These are phyloP conservation scores for Fabriciana adippe DNA, from an alignment of 2,888 invertebrate species.

Conservation along the genomic window DNA sequence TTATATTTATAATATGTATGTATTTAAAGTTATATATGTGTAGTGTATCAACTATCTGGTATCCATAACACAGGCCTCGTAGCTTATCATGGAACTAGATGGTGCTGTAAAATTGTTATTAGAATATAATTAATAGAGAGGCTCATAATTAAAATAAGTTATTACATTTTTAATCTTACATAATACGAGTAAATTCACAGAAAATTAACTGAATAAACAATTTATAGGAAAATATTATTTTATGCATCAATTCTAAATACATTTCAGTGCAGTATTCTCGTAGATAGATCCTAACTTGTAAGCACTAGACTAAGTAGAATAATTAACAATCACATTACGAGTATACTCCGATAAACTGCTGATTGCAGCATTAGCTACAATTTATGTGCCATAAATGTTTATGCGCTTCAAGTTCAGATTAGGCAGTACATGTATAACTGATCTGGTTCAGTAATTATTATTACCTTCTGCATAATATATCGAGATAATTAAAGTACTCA, in stretches of 20 bases:
- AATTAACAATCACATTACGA: constrained; percentile 34
- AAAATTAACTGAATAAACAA: no score
- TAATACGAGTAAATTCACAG: no score
- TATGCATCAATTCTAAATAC: neutral
- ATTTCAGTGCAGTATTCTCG: neutral
- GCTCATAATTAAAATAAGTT: no score
- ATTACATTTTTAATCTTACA: no score
- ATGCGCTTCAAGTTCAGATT: constrained; percentile 36
- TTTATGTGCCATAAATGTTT: constrained; percentile 40
- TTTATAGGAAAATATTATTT: neutral
- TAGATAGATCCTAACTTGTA: neutral
- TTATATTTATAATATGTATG: no score
- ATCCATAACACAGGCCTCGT: no score
- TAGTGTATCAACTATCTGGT: no score
- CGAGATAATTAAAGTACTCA: neutral
- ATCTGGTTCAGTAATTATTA: constrained; percentile 23
- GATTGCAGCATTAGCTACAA: constrained; percentile 36
- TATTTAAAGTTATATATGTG: no score
- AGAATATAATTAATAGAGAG: no score
- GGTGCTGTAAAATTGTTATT: no score
- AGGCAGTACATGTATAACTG: constrained; percentile 21
- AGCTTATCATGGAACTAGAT: no score
- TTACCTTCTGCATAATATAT: constrained; percentile 15
- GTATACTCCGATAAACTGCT: constrained; percentile 34
- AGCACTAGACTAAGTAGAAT: constrained; percentile 28